Evolutionary conservation across 2,113 vertebrate species (phyloP).

Genomic region (Reinhardtius hippoglossoides): DNA sequence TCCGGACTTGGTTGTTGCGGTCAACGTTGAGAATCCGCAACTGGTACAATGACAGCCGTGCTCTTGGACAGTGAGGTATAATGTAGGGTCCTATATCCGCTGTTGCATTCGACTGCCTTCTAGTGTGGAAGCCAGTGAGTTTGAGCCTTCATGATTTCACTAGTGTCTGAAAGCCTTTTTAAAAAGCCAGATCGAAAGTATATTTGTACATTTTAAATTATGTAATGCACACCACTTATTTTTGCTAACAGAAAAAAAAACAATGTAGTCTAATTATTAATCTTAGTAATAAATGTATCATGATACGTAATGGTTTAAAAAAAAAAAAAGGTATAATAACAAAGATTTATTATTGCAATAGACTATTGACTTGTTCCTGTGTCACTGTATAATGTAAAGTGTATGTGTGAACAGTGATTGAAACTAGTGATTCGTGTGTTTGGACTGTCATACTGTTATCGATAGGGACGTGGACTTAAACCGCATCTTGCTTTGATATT

Average conservation of each 20-base stretch:
- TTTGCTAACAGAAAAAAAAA: constrained; percentile 78
- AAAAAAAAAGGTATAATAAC: constrained; percentile 60
- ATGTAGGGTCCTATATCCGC: constrained; percentile 33
- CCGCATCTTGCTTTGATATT: constrained; percentile 57
- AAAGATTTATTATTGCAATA: constrained; percentile 77
- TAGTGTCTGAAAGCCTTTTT: constrained; percentile 85
- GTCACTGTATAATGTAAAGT: constrained; percentile 66
- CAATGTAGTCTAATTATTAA: constrained; percentile 75
- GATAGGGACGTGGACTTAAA: constrained; percentile 63
- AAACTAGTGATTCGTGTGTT: constrained; percentile 68
- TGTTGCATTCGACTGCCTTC: constrained; percentile 59
- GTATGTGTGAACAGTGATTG: constrained; percentile 65
- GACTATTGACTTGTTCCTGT: constrained; percentile 78
- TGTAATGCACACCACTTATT: constrained; percentile 87
- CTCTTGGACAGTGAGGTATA: constrained; percentile 10
- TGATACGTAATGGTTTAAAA: constrained; percentile 62
- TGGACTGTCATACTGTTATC: constrained; percentile 72
- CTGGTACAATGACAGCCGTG: constrained; percentile 47
- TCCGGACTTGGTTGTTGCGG: background rate
- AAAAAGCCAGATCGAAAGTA: constrained; percentile 86
- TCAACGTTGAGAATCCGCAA: constrained; percentile 25
- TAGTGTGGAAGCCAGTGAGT: constrained; percentile 51
- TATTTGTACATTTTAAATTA: constrained; percentile 90
- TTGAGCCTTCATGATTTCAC: constrained; percentile 70
- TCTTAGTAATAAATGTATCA: constrained; percentile 76